phyloP scores from a whole-genome alignment of 2,888 invertebrate genomes.

The Leucophenga montana region DNA sequence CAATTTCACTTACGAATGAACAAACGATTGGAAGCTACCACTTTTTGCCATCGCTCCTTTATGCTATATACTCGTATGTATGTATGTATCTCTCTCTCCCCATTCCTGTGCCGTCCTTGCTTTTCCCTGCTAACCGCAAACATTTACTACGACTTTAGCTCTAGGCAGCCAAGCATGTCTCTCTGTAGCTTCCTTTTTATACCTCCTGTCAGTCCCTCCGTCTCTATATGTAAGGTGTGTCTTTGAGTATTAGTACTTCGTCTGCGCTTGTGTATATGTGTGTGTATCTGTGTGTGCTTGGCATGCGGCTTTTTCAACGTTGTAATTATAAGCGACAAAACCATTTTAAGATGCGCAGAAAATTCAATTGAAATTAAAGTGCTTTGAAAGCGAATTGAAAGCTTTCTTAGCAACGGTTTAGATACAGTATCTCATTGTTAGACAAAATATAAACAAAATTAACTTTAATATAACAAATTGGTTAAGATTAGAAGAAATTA shows the following conservation, averaged over 20 bases:
- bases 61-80: too few species aligned
- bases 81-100: conserved; percentile 37
- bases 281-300: neutral
- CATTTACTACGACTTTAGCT: conserved; percentile 57
- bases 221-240: neutral
- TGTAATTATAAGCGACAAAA: conserved; percentile 16
- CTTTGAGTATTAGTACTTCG: neutral
- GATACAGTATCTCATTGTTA: too few species aligned
- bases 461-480: too few species aligned
- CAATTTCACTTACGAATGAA: conserved; percentile 41
- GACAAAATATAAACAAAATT: too few species aligned
- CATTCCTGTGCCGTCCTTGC: conserved; percentile 44
- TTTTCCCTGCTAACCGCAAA: conserved; percentile 65
- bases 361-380: conserved; percentile 14
- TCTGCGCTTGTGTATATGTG: conserved; percentile 13
- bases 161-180: neutral
- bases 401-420: too few species aligned
- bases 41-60: conserved; percentile 25
- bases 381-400: too few species aligned
- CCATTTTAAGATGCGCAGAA: neutral
- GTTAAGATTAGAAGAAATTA: too few species aligned
- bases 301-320: neutral
- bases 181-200: neutral
- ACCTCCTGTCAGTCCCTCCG: neutral
- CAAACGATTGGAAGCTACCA: neutral